Conservation (phyloP, 2,888 invertebrate genomes). For the Rugalucina vietnamica region DNA sequence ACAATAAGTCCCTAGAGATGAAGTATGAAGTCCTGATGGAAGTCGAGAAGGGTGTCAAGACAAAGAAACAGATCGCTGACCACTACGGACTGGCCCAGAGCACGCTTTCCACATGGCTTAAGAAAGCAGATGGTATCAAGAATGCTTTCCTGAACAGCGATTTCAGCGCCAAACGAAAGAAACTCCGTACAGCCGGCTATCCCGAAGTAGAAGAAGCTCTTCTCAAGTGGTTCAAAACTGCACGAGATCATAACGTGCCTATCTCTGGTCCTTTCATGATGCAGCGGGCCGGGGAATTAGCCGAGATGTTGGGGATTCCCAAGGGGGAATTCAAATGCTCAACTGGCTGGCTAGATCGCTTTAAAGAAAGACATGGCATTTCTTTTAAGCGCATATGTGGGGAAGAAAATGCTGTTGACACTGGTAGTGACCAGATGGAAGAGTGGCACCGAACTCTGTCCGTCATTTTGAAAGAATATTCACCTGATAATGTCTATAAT, state of each 20-base stretch:
- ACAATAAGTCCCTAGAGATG: no score
- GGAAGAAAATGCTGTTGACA: conserved; percentile 1
- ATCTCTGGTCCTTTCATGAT: conserved; percentile 1
- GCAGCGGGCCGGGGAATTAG: not conserved
- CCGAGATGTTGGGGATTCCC: not conserved
- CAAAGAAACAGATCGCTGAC: no score
- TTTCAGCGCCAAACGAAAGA: not conserved
- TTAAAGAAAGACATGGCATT: conserved; percentile 14
- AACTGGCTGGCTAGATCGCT: conserved; percentile 17
- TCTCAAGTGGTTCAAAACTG: not conserved
- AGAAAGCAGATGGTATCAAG: no score
- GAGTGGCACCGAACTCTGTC: not conserved
- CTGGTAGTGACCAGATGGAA: not conserved
- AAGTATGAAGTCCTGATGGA: no score
- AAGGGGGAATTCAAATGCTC: conserved; percentile 1
- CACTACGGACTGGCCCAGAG: not conserved
- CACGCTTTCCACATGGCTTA: not conserved
- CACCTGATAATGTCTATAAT: not conserved
- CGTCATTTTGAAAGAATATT: not conserved
- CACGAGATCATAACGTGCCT: not conserved
- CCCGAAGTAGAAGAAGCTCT: not conserved
- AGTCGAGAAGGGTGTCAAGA: no score
- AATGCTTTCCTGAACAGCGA: not conserved
- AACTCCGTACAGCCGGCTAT: not conserved
- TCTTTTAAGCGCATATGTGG: not conserved